Evolutionary conservation across 2,888 invertebrate species (phyloP), one percentile per base, ranked within the genome.

Genomic region (Hipparchia sbordonii): DNA sequence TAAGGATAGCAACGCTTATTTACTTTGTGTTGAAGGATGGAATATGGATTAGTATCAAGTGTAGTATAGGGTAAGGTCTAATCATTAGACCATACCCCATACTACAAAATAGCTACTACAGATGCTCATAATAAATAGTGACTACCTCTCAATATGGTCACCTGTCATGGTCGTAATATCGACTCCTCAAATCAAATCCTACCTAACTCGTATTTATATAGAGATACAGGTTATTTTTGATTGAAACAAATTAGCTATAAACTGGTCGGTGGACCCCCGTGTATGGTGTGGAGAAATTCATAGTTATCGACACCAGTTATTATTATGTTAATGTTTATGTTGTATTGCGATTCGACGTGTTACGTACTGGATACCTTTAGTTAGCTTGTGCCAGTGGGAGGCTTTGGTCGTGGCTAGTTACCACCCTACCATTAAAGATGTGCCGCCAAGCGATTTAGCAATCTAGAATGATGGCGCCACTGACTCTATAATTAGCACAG

Each of bases 231-330:
- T 5, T 48, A 13, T 23, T 63, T 63, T 63, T 5, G 4, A 13
- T 23, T 48, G 48, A 48, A 48, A 63, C 13, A 48, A 4, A 48
- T 63, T 13, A 45, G 6, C 23, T 23, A 48, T 63, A 63, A 23
- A 13, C 6, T 63, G 23, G 48, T 45, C 9, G 9, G 23, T 63
- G 23, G 48, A 61, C 9, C 48, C 66, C 70, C 73, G 51, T 70
- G 72, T 70, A 67, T 45, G 61, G 60, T 63, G 73, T 70, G 33
- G 73, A 71, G 73, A 73, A 73, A 73, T 71, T 71, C 10, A 73
- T 67, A 52, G 48, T 13, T 72, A 62, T 48, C 62, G 48, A 62
- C 46, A 62, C 62, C 62, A 62, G 48, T 61, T 62, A 48, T 62
- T 45, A 61, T 45, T 13, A 62, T 62, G n/a, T 2, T 46, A 9